A percentile compares a stretch with the other conserved stretches of the same genome.
These are phyloP conservation scores for Dicranocentrus wangi DNA, from an alignment of 2,888 invertebrate species.

Conservation along the genomic window DNA sequence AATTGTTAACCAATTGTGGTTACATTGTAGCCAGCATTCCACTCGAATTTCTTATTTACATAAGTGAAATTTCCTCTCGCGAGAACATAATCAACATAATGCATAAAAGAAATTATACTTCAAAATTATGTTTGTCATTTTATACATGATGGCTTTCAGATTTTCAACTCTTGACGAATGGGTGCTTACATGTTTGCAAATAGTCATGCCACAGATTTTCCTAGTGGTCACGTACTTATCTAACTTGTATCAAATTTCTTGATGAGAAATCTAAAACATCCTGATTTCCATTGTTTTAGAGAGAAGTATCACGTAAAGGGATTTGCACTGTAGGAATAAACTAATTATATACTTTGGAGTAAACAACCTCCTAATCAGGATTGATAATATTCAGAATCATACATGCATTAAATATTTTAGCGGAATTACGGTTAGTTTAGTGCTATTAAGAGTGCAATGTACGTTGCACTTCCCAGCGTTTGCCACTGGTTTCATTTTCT, in stretches of 20 bases:
- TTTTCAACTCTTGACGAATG: not conserved
- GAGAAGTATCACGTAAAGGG: not conserved
- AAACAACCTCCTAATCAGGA: not conserved
- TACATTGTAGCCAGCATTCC: constrained; percentile 3
- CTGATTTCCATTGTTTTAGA: not conserved
- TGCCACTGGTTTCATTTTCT: too few species aligned
- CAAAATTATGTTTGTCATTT: constrained; percentile 10
- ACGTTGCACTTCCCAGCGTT: too few species aligned
- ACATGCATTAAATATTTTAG: too few species aligned
- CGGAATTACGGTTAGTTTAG: too few species aligned
- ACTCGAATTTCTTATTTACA: constrained; percentile 9
- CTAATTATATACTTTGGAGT: not conserved
- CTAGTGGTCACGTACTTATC: not conserved
- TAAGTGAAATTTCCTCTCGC: constrained; percentile 9
- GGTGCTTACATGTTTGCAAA: not conserved
- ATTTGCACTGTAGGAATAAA: not conserved
- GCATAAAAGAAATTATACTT: not conserved
- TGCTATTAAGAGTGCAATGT: too few species aligned
- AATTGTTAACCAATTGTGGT: not conserved
- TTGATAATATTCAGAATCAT: not conserved
- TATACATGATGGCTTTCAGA: not conserved
- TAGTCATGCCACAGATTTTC: not conserved
- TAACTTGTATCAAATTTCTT: not conserved
- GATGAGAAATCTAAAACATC: not conserved
- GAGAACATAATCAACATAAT: not conserved